phyloP scores from a whole-genome alignment of 1,140 invertebrate genomes.

The Musca vetustissima region DNA sequence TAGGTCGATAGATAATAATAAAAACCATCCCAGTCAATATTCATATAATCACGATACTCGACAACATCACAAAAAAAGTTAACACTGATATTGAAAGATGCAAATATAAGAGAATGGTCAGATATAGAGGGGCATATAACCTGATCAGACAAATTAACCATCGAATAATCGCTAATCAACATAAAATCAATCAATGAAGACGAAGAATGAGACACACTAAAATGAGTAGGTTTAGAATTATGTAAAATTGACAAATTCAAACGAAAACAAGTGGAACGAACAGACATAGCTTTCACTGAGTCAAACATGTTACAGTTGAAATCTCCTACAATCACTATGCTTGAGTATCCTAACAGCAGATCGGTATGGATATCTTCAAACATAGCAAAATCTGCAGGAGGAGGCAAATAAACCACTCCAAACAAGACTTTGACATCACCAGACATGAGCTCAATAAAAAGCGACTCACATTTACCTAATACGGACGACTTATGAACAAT shows the following conservation, averaged over 20 bases:
- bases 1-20: no score
- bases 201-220: not conserved
- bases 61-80: no score
- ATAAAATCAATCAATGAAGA: not conserved
- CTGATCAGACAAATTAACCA: not conserved
- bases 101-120: no score
- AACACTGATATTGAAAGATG: no score
- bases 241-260: not conserved
- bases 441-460: not conserved
- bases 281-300: not conserved
- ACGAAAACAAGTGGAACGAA: not conserved
- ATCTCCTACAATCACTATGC: no score
- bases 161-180: not conserved
- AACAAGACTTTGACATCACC: not conserved
- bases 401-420: not conserved
- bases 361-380: not conserved
- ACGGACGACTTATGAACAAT: not conserved
- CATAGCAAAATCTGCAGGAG: not conserved
- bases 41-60: no score
- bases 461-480: not conserved
- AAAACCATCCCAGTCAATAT: no score
- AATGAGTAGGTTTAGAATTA: not conserved
- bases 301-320: not conserved
- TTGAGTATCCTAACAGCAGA: not conserved
- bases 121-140: not conserved